These are phyloP conservation scores for Drosophila kohkoa DNA, from an alignment of 1,140 invertebrate species.

Conservation along the genomic window DNA sequence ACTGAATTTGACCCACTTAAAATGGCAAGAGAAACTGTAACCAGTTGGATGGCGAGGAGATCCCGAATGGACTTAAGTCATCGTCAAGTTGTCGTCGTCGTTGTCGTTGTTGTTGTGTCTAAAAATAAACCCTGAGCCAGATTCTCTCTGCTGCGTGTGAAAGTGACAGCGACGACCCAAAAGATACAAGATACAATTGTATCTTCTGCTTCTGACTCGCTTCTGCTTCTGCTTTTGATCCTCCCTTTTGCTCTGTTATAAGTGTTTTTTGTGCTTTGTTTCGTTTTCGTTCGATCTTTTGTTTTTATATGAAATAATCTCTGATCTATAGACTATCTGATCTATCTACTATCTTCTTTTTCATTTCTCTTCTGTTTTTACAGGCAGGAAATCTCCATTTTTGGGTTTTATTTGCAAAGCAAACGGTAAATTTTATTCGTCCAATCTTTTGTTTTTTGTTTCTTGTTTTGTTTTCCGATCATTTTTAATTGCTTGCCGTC, in stretches of 20 bases:
- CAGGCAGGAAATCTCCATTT: slow-evolving; percentile 85
- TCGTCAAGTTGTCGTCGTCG: slow-evolving; percentile 1
- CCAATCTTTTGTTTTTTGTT: slow-evolving; percentile 39
- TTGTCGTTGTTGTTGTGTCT: slow-evolving; percentile 31
- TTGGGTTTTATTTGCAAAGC: slow-evolving; percentile 85
- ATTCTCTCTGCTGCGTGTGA: slow-evolving; percentile 47
- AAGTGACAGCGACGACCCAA: slow-evolving; percentile 44
- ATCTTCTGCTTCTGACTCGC: slow-evolving; percentile 11
- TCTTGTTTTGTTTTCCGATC: slow-evolving; percentile 40
- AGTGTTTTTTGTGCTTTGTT: not conserved
- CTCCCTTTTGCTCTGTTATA: slow-evolving; percentile 2
- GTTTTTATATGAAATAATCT: too few species aligned
- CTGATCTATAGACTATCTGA: not conserved
- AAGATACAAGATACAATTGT: slow-evolving; percentile 6
- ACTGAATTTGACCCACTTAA: slow-evolving; percentile 66
- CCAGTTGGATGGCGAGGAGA: slow-evolving; percentile 36
- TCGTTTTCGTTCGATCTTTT: slow-evolving; percentile 12
- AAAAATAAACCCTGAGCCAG: slow-evolving; percentile 52
- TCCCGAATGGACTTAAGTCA: slow-evolving; percentile 43
- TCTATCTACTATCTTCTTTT: slow-evolving; percentile 73
- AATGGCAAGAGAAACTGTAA: slow-evolving; percentile 77
- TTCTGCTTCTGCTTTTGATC: slow-evolving; percentile 8
- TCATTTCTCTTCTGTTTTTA: slow-evolving; percentile 73
- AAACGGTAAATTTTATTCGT: slow-evolving; percentile 78
- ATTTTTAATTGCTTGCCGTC: slow-evolving; percentile 8